Conservation (phyloP, 2,797 vertebrate species). For the Myotis myotis region DNA sequence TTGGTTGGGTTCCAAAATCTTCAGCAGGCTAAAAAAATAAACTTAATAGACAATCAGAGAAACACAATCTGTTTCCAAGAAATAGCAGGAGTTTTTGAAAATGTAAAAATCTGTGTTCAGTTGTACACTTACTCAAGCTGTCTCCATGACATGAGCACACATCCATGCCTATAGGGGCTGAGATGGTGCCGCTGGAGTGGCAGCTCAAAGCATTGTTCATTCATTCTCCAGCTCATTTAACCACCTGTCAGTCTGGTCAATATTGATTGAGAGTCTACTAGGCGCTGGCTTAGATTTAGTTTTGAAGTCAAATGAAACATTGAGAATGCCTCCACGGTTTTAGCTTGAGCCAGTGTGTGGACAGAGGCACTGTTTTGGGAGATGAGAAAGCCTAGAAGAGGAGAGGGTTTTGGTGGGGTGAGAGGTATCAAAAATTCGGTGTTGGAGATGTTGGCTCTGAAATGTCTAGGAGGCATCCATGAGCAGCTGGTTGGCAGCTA, state of each 20-base stretch:
- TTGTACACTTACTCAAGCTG: not conserved
- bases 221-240: not conserved
- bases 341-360: not conserved
- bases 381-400: not conserved
- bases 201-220: not conserved
- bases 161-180: not conserved
- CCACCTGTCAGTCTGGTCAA: not conserved
- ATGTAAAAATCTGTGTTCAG: slow-evolving; percentile 36
- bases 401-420: not conserved
- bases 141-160: not conserved
- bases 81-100: slow-evolving; percentile 61
- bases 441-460: not conserved
- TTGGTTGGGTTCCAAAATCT: slow-evolving; percentile 73
- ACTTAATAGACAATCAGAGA: slow-evolving; percentile 70
- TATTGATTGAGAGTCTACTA: not conserved
- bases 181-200: not conserved
- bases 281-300: not conserved
- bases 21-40: slow-evolving; percentile 51
- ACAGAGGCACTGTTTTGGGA: not conserved
- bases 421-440: not conserved
- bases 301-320: not conserved
- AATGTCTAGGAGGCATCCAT: not conserved
- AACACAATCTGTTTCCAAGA: slow-evolving; percentile 75
- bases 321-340: not conserved
- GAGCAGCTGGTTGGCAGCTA: not conserved